phyloP scores from a whole-genome alignment of 2,888 invertebrate genomes.

The Meta bourneti region DNA sequence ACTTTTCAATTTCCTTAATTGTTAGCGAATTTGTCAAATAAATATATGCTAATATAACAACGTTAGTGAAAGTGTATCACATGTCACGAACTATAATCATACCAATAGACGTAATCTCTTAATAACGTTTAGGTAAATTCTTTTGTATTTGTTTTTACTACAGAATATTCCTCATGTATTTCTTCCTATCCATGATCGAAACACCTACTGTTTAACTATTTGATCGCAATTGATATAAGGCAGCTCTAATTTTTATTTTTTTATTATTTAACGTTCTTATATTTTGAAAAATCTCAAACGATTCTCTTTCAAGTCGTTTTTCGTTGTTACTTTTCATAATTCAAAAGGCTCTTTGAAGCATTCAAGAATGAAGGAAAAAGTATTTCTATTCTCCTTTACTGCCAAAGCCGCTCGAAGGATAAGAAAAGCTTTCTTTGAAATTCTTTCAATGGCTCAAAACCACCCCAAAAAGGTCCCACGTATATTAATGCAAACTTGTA shows the following conservation, averaged over 20 bases:
- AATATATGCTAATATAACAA: too few species aligned
- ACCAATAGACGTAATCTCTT: too few species aligned
- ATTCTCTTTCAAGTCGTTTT: background rate
- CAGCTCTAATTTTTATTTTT: background rate
- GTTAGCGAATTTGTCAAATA: too few species aligned
- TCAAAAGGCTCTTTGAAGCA: constrained; percentile 8
- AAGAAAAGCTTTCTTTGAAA: constrained; percentile 35
- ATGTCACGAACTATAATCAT: too few species aligned
- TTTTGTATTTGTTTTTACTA: too few species aligned
- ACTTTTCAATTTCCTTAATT: too few species aligned
- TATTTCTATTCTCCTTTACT: background rate
- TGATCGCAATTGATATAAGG: background rate
- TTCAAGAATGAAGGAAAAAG: background rate
- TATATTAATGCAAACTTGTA: constrained; percentile 36
- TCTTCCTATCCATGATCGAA: too few species aligned
- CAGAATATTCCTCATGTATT: too few species aligned
- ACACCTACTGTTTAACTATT: background rate
- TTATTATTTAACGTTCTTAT: background rate
- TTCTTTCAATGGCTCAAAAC: constrained; percentile 5
- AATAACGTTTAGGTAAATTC: too few species aligned
- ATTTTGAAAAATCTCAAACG: constrained; percentile 1
- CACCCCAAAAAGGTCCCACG: constrained; percentile 26
- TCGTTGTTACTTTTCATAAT: constrained; percentile 17
- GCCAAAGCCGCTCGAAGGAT: constrained; percentile 4
- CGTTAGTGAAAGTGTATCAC: too few species aligned